Evolutionary conservation across 2,113 vertebrate species (phyloP).

Genomic region (Cyphomyrus plagiostoma): DNA sequence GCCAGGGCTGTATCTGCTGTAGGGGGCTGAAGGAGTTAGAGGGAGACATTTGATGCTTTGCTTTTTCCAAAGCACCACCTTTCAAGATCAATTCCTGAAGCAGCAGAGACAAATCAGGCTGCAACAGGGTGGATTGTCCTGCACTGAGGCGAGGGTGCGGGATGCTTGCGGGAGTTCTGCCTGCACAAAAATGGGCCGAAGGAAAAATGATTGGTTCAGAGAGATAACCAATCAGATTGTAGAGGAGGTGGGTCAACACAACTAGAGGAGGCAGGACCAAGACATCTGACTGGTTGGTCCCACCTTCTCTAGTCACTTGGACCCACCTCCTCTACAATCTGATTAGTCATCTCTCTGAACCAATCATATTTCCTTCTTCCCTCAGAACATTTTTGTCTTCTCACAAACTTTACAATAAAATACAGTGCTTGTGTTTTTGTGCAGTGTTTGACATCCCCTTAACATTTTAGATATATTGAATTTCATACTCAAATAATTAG

Average conservation of each 20-base stretch:
- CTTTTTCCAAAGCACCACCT: neutral
- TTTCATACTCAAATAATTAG: neutral
- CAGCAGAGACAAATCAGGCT: slow-evolving; percentile 2
- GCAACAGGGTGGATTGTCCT: neutral
- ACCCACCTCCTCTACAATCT: no score
- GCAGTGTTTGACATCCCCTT: neutral
- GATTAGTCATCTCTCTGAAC: no score
- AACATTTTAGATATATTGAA: neutral
- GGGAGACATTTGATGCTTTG: neutral
- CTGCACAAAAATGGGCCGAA: no score
- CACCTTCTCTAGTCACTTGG: no score
- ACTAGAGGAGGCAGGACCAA: no score
- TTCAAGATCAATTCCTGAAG: neutral
- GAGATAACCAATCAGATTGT: no score
- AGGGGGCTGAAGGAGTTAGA: neutral
- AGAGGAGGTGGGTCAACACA: no score
- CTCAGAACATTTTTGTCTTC: neutral
- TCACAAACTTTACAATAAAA: neutral
- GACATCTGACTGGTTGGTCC: no score
- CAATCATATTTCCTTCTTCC: no score
- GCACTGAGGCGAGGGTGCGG: neutral
- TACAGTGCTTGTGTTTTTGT: neutral
- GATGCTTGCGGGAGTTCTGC: neutral
- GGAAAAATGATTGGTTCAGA: no score
- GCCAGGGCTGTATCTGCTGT: neutral